phyloP scores from a whole-genome alignment of 2,888 invertebrate species.

The Euzophera pinguis region DNA sequence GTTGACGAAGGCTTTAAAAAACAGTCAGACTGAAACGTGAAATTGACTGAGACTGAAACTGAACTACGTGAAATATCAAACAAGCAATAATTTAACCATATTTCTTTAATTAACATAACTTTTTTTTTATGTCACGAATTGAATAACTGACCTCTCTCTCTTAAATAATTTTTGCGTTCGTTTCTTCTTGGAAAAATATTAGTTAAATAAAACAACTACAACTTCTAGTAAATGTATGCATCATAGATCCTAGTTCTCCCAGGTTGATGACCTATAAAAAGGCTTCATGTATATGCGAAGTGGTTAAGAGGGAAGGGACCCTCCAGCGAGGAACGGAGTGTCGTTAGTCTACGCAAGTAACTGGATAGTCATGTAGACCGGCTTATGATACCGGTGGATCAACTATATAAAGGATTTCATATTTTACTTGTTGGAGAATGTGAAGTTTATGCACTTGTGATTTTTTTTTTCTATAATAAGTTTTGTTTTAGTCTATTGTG shows the following conservation, averaged over 20 bases:
- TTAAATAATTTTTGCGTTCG: no score
- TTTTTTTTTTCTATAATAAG: no score
- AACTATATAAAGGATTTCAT: conserved; percentile 5
- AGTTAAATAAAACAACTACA: background rate
- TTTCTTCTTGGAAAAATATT: no score
- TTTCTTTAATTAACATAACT: no score
- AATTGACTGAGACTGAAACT: no score
- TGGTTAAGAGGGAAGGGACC: conserved; percentile 42
- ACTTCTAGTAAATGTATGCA: conserved; percentile 6
- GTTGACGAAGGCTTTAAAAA: no score
- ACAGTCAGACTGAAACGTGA: no score
- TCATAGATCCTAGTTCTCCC: conserved; percentile 31
- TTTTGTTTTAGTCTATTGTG: no score
- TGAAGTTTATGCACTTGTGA: background rate
- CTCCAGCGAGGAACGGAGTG: conserved; percentile 38
- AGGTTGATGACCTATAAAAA: conserved; percentile 71
- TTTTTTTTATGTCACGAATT: no score
- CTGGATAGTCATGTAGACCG: conserved; percentile 35
- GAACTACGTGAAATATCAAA: no score
- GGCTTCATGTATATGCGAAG: conserved; percentile 54
- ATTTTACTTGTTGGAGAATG: background rate
- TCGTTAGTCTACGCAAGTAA: conserved; percentile 52
- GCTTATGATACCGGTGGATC: conserved; percentile 17
- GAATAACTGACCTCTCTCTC: no score
- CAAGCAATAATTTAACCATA: no score